Evolutionary conservation across 92 coral and sea anemone genomes (phyloP), one percentile per base, ranked within the genome.

Genomic region (Phenganax stokvisi): DNA sequence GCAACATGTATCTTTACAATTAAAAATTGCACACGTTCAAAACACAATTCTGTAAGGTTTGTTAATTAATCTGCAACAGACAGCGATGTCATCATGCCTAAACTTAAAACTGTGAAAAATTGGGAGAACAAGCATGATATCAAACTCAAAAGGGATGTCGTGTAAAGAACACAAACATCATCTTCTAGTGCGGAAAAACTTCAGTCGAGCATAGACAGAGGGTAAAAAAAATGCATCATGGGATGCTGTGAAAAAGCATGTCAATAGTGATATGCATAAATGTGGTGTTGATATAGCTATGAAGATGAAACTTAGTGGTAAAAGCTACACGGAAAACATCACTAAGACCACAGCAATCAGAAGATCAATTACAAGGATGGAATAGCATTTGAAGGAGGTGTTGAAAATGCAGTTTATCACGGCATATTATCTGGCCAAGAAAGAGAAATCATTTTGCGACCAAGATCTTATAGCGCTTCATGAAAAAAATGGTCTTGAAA

Each of bases 381-480:
- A 59, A 59, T 0, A 59, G 25, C 65, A 59, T 13, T 13, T 6
- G 25, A 59, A 59, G 65, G 65, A 59, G 65, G 15, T 59, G 1
- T 59, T 59, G 25, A 13, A 1, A 67, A 27, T 67, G 73, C 17
- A 37, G 63, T 71, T 81, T 81, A 81, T 71, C 74, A 81, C 65
- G 30, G 68, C 81, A 61, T 81, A 81, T 72, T 71, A 71, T 44
- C 6, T 54, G 6, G 81, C 81, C 56, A 71, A 81, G 81, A 81
- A 37, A 13, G 81, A 51, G 29, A 72, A 51, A 63, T 65, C 85
- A 37, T 81, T 81, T 63, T 27, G 66, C 28, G 85, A 81, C 56
- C 74, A 54, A 71, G 80, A 84, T 29, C 37, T 54, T 12, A 25
- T 54, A n/a, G 47, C 62, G 17, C 80, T 74, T n/a, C 80, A 74